phyloP scores from a whole-genome alignment of 2,113 vertebrate genomes.

The Hippotragus niger region DNA sequence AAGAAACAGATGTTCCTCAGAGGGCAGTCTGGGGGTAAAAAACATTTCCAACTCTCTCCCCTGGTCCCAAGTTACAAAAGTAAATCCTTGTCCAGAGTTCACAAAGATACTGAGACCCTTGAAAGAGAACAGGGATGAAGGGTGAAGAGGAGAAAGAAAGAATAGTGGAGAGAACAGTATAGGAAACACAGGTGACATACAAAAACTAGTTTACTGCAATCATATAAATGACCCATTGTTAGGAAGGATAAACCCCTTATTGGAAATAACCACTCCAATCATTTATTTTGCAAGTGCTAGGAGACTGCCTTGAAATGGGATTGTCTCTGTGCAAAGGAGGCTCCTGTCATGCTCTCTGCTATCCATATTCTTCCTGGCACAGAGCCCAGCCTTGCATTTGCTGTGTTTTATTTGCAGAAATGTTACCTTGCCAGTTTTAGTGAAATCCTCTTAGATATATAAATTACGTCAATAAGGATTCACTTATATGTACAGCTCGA shows the following conservation, averaged over 20 bases:
- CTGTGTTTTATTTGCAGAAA: constrained; percentile 82
- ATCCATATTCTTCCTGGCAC: constrained; percentile 79
- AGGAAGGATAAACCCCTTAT: constrained; percentile 69
- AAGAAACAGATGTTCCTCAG: constrained; percentile 71
- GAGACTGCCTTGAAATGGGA: constrained; percentile 73
- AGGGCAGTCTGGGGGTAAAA: constrained; percentile 57
- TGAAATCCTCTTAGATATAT: constrained; percentile 82
- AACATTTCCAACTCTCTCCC: constrained; percentile 50
- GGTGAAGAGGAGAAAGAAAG: neutral
- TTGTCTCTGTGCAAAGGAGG: constrained; percentile 68
- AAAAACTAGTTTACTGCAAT: constrained; percentile 63
- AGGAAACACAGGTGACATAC: constrained; percentile 61
- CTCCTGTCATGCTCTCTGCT: constrained; percentile 74
- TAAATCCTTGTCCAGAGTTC: constrained; percentile 50
- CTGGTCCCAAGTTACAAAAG: constrained; percentile 53
- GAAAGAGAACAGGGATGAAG: neutral
- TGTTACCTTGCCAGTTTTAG: constrained; percentile 77
- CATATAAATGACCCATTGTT: constrained; percentile 64
- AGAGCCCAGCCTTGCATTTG: constrained; percentile 80
- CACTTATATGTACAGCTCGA: constrained; percentile 74
- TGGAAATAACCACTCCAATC: constrained; percentile 70
- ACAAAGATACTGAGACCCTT: constrained; percentile 28
- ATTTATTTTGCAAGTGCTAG: constrained; percentile 72
- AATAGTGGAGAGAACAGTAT: neutral
- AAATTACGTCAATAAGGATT: constrained; percentile 80